Evolutionary conservation across 1,140 invertebrate genomes (phyloP), one percentile per base, ranked within the genome.

Genomic region (Odontomachus brunneus): DNA sequence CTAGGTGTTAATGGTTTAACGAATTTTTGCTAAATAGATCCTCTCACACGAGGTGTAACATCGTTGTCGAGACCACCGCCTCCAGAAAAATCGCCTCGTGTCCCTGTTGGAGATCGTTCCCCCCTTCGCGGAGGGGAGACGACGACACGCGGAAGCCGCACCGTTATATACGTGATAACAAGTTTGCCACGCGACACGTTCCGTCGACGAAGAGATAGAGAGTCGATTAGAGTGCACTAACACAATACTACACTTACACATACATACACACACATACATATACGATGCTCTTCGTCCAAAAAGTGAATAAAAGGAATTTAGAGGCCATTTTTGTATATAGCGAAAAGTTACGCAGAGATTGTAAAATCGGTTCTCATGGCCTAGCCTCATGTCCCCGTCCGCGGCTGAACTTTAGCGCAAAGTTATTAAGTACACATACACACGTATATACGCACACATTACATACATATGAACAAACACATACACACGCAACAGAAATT

Each of bases 11-110:
- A 89, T 82, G 33, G 78, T 67, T 73, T 82, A 66, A 88, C 55
- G 72, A 88, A 86, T 65, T 84, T 90, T 88, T 75, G 82, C 83
- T 86, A 87, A 90, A 82, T 76, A 85, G 75, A 66, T 89, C 75
- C n/a, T 86, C 80, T 88, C 38, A 44, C 38, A 84, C 26, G 78
- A 84, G 53, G 51, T 57, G 60, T 83, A 84, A 66, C 49, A 84
- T n/a, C 49, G 65, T 75, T 38, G 49, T 66, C 65, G 49, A 80
- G 65, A 57, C 65, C 75, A 80, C 33, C 75, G 51, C 63, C 75
- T 44, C 59, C 53, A 33, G 53, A 57, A n/a, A n/a, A n/a, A n/a
- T n/a, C n/a, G 51, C 19, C 19, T 59, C 65, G 65, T 22, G 53
- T 59, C 65, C 66, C 44, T 29, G 73, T 69, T 2, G 11, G 55